These are phyloP conservation scores for Suncus etruscus DNA, from an alignment of 2,113 vertebrate species.

Conservation along the genomic window DNA sequence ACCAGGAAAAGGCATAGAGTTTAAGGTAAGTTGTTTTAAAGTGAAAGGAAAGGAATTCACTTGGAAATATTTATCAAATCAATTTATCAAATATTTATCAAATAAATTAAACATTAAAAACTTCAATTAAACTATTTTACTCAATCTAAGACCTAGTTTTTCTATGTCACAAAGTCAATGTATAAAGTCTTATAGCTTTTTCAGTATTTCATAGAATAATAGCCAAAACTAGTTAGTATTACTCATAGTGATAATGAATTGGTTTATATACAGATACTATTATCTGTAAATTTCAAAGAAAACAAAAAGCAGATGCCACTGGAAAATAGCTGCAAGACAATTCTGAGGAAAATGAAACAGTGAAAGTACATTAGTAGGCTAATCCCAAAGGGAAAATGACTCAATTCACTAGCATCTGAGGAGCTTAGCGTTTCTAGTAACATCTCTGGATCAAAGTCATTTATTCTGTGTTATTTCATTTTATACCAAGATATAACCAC, in stretches of 20 bases:
- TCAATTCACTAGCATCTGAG: background rate
- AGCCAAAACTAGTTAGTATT: background rate
- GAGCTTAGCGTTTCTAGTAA: background rate
- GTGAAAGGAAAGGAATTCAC: background rate
- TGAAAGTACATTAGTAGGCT: background rate
- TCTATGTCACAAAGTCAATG: no score
- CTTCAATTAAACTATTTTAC: background rate
- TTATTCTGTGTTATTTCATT: no score
- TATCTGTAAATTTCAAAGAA: background rate
- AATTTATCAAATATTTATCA: background rate
- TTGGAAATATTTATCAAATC: background rate
- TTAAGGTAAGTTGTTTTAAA: background rate
- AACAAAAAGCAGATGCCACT: background rate
- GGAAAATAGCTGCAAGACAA: background rate
- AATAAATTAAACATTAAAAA: background rate
- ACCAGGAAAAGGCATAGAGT: background rate
- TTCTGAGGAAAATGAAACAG: background rate
- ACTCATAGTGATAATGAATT: no score
- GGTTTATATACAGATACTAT: no score
- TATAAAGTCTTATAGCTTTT: background rate
- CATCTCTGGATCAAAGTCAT: background rate
- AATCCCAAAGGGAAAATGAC: background rate
- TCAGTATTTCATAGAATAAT: background rate
- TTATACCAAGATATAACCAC: no score
- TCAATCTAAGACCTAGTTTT: background rate